Evolutionary conservation across 2,888 invertebrate genomes (phyloP).

Genomic region (Blastobasis lacticolella): DNA sequence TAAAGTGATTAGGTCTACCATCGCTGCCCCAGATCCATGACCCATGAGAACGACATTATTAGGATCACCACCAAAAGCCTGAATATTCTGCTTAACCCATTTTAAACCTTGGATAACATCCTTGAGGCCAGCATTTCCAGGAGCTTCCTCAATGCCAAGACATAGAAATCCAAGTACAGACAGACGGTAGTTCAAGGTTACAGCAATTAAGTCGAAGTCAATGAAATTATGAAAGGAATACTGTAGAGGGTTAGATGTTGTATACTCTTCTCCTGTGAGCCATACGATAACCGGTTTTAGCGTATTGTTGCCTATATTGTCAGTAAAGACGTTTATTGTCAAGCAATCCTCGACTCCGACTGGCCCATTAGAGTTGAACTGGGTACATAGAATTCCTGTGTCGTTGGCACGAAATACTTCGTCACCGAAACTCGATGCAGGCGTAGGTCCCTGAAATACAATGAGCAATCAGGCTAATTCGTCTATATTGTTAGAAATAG

Average conservation of each 20-base stretch:
- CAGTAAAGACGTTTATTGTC: slow-evolving; percentile 45
- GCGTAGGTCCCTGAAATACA: slow-evolving; percentile 31
- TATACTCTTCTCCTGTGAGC: slow-evolving; percentile 52
- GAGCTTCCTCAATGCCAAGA: slow-evolving; percentile 72
- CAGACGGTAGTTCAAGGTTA: slow-evolving; percentile 79
- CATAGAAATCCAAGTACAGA: slow-evolving; percentile 84
- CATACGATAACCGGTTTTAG: slow-evolving; percentile 54
- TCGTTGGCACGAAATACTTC: slow-evolving; percentile 25
- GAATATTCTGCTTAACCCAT: slow-evolving; percentile 83
- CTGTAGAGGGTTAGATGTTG: slow-evolving; percentile 22
- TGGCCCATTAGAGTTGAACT: slow-evolving; percentile 41
- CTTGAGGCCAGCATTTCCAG: slow-evolving; percentile 89
- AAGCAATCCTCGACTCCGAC: slow-evolving; percentile 57
- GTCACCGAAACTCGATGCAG: slow-evolving; percentile 25
- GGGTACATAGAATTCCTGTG: slow-evolving; percentile 31
- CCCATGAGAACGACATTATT: slow-evolving; percentile 85
- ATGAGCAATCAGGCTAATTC: too few relatives aligned
- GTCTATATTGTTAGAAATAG: too few relatives aligned
- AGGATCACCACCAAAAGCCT: slow-evolving; percentile 83
- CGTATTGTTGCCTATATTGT: slow-evolving; percentile 20
- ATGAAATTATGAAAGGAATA: slow-evolving; percentile 74
- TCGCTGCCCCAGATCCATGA: slow-evolving; percentile 83
- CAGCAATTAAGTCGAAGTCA: slow-evolving; percentile 77
- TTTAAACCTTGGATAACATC: slow-evolving; percentile 86
- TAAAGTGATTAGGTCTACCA: slow-evolving; percentile 56